A percentile compares a stretch with the other conserved stretches of the same genome.
Conservation (phyloP, 2,797 vertebrate genomes). For the Lateolabrax maculatus region DNA sequence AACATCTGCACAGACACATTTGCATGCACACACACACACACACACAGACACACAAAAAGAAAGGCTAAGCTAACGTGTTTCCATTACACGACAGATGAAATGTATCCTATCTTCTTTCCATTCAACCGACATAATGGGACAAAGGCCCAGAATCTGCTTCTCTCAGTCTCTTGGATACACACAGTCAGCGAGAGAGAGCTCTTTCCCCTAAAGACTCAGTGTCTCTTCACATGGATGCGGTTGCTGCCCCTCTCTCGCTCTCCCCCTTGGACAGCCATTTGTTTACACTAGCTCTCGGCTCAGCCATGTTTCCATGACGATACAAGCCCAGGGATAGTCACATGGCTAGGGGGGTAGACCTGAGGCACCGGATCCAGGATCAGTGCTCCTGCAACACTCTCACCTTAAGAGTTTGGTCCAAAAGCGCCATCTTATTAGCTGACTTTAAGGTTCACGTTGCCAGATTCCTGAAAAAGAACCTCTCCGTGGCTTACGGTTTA, state of each 20-base stretch:
- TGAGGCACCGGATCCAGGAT: slow-evolving; percentile 64
- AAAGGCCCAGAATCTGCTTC: slow-evolving; percentile 70
- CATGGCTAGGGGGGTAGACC: slow-evolving; percentile 70
- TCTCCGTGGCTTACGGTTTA: background rate
- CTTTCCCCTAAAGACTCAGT: slow-evolving; percentile 66
- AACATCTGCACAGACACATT: slow-evolving; percentile 21
- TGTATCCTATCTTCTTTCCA: slow-evolving; percentile 72
- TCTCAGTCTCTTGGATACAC: slow-evolving; percentile 49
- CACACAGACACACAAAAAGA: slow-evolving; percentile 20
- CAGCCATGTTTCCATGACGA: slow-evolving; percentile 85
- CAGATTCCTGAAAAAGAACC: background rate
- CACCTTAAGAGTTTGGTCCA: slow-evolving; percentile 41
- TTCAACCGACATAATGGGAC: slow-evolving; percentile 65
- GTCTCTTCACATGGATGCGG: slow-evolving; percentile 73
- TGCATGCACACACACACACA: slow-evolving; percentile 12
- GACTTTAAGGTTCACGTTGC: slow-evolving; percentile 12
- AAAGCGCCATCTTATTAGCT: slow-evolving; percentile 22
- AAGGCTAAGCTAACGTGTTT: slow-evolving; percentile 49
- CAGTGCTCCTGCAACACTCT: slow-evolving; percentile 41
- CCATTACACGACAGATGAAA: slow-evolving; percentile 69
- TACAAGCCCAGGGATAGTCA: slow-evolving; percentile 78
- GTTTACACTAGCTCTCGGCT: slow-evolving; percentile 83
- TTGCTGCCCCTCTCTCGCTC: slow-evolving; percentile 71
- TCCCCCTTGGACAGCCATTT: slow-evolving; percentile 79
- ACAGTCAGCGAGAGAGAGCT: slow-evolving; percentile 45